Base-by-base conservation (phyloP, 2,888 invertebrate genomes). In the Tetheella fluctuosa region DNA sequence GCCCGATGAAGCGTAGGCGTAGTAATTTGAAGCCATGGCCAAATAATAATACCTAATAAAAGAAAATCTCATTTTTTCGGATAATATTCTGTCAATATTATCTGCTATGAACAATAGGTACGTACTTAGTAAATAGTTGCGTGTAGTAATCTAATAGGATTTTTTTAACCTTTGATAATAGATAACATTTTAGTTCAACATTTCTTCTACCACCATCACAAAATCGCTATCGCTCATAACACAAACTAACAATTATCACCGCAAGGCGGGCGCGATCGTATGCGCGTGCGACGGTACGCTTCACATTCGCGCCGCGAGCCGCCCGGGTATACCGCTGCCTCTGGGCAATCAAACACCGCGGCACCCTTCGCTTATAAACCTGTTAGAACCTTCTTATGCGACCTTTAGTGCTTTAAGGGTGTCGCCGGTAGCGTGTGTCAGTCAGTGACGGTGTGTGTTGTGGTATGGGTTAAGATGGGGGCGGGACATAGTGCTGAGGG, bases 401-500 rank as follows among this genome's bases (percentile, higher is more conserved):
- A 64, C 61, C 53, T 68, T 60, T 67, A 67, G 67, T 59, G 67
- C 67, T 54, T 68, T 68, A 61, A 65, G 83, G 88, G 90, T 88
- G 90, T 87, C 86, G 83, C 69, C 76, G 77, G 75, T 81, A 78
- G 79, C 81, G 81, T 81, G 86, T 85, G 88, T 85, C 76, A 76
- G 84, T 87, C 80, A 85, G 88, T 89, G 90, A 84, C 79, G 85
- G 88, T 87, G 89, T 87, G 87, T 89, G 88, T 80, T 80, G 88
- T 86, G 89, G 86, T 79, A 91, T 90, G 91, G 89, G 89, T 84
- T 88, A 90, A 76, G 79, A 93, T 93, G 92, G 93, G 93, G 74
- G 91, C 93, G 68, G 93, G 91, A 71, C 93, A 93, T 69, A 93
- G 93, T 83, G 92, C 90, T 80, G 93, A 93, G 79, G 90, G 89